Evolutionary conservation across 2,113 vertebrate genomes (phyloP), one percentile per base, ranked within the genome.

Genomic region (Lophura nycthemera): DNA sequence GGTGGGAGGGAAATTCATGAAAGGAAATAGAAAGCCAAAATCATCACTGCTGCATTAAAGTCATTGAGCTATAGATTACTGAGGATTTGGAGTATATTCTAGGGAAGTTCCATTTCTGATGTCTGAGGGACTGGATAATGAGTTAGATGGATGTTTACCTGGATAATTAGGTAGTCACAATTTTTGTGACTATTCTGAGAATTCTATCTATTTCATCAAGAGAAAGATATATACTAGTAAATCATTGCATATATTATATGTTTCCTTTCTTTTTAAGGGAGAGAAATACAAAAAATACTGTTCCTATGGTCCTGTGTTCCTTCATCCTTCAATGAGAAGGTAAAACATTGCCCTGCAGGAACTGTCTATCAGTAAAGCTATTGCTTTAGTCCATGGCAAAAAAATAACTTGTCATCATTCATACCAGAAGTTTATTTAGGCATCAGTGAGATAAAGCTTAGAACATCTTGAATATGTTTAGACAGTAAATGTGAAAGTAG

Each of bases 1-100:
- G 30, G 18, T 95, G 69, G 50, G 87, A 92, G 83, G 87, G 52
- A 95, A 67, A 77, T 89, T 93, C 47, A 10, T 50, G 45, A 29
- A 15, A 16, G n/a, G 61, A n/a, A 17, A 30, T 29, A 36, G 34
- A 74, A 77, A 25, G 20, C 11, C 34, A 32, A 24, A 40, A 40
- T 63, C 45, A 40, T 21, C 20, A 10, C 45, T 63, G 15, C 20
- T 24, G 45, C 20, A 8, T 63, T 34, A 63, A 50, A 25, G 34
- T 38, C 59, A 40, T 10, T 63, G 27, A 63, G 45, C 34, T 63
- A 36, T 21, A 24, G 22, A 38, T 32, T 63, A 8, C 7, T 24
- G 27, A 34, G 27, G 45, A 50, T 50, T 50, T 50, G 34, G 20
- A 50, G 11, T 38, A 77, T 77, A 18, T 77, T 50, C 27, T 32